Evolutionary conservation across 2,888 invertebrate genomes (phyloP).

Genomic region (Panzeria rudis): DNA sequence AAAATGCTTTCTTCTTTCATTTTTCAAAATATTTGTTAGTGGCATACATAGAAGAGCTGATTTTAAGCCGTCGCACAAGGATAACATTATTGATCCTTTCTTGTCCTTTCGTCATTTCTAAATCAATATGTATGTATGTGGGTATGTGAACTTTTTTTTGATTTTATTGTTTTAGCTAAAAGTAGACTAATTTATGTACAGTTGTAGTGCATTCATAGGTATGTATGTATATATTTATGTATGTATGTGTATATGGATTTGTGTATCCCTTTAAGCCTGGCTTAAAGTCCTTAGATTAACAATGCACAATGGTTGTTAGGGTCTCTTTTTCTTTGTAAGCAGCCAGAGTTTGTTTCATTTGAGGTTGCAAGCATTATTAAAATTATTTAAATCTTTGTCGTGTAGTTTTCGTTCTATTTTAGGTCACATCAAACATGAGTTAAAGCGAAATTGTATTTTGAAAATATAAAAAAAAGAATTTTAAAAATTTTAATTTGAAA

Average conservation of each 20-base stretch:
- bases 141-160: constrained; percentile 50
- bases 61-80: constrained; percentile 46
- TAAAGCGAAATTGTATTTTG: not conserved
- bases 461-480: not conserved
- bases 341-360: not conserved
- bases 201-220: not conserved
- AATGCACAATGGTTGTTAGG: not conserved
- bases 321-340: not conserved
- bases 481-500: constrained; percentile 19
- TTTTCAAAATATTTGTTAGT: not conserved
- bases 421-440: not conserved
- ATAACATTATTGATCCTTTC: constrained; percentile 24
- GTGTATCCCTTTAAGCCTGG: constrained; percentile 43
- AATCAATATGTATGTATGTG: not conserved
- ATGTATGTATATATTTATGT: no score
- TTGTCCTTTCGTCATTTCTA: constrained; percentile 3
- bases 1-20: not conserved
- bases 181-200: constrained; percentile 64
- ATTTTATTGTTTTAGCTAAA: constrained; percentile 45
- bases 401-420: not conserved
- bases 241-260: not conserved
- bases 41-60: constrained; percentile 2
- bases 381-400: constrained; percentile 47
- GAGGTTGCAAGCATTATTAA: constrained; percentile 21
- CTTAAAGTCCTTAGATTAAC: constrained; percentile 49